Conservation (phyloP, 2,113 vertebrate species). For the Sitta europaea region DNA sequence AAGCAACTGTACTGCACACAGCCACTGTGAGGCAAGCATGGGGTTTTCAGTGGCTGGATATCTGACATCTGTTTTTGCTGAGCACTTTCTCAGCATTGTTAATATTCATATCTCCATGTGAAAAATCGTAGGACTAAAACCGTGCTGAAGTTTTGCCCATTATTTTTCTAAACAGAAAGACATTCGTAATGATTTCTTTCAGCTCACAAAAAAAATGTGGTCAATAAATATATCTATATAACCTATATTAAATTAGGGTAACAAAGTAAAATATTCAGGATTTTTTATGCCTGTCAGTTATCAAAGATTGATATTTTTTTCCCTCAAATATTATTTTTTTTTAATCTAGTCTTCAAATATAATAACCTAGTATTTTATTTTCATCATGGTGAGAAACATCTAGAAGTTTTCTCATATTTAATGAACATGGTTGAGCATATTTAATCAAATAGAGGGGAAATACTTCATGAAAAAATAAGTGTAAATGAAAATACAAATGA, state of each 20-base stretch:
- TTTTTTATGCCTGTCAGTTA: neutral
- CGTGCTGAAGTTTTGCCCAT: neutral
- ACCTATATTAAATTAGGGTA: neutral
- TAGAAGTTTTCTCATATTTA: neutral
- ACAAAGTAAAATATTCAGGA: neutral
- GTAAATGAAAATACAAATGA: neutral
- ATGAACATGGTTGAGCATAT: neutral
- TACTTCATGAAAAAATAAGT: neutral
- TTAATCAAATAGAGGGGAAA: neutral
- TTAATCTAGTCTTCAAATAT: neutral
- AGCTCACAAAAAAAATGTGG: neutral
- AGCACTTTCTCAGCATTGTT: neutral
- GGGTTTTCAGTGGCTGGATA: neutral
- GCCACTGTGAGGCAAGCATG: neutral
- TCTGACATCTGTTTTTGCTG: neutral
- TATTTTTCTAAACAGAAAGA: neutral
- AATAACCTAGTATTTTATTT: neutral
- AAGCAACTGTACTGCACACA: neutral
- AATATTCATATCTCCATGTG: neutral
- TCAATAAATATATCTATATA: neutral
- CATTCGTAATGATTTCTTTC: neutral
- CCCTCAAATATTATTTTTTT: neutral
- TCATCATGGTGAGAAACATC: neutral
- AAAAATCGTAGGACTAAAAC: neutral
- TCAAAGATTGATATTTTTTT: neutral